Percentiles rank a stretch among this genome's conserved stretches.
These are phyloP conservation scores for Tamias sibiricus DNA, from an alignment of 2,113 vertebrate species.

Conservation along the genomic window DNA sequence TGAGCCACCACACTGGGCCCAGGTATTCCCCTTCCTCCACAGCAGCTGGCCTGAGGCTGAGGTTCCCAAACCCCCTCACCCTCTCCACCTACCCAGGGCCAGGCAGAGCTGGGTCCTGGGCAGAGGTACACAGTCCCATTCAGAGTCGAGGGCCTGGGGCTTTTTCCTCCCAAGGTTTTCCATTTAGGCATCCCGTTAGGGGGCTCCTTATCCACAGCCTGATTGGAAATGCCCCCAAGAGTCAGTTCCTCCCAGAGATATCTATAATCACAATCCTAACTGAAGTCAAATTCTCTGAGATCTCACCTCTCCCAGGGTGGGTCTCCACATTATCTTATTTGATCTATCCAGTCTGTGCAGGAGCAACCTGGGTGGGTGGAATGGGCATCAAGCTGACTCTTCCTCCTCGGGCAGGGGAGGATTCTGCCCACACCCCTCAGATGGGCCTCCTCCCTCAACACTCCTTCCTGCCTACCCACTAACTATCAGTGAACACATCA, in stretches of 20 bases:
- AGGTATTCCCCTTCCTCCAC: not conserved
- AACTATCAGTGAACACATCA: not conserved
- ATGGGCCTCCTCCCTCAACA: not conserved
- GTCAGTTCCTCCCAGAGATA: not conserved
- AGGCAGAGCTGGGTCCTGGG: not conserved
- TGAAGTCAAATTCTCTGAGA: not conserved
- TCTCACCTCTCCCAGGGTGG: not conserved
- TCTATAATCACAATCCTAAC: not conserved
- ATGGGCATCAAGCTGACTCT: not conserved
- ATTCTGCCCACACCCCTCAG: not conserved
- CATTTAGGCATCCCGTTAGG: not conserved
- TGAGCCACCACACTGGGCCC: not conserved
- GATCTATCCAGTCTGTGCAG: not conserved
- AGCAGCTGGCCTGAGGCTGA: not conserved
- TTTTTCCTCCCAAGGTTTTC: not conserved
- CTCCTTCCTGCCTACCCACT: not conserved
- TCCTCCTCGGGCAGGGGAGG: not conserved
- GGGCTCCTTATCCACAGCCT: not conserved
- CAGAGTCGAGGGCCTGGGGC: not conserved
- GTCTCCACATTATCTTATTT: not conserved
- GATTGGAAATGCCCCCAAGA: not conserved
- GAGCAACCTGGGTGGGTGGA: not conserved
- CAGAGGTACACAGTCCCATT: accelerated
- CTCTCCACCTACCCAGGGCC: not conserved
- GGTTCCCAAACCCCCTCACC: accelerated